Conservation (phyloP, 2,113 vertebrate species). For the Pseudorhombus dupliciocellatus region DNA sequence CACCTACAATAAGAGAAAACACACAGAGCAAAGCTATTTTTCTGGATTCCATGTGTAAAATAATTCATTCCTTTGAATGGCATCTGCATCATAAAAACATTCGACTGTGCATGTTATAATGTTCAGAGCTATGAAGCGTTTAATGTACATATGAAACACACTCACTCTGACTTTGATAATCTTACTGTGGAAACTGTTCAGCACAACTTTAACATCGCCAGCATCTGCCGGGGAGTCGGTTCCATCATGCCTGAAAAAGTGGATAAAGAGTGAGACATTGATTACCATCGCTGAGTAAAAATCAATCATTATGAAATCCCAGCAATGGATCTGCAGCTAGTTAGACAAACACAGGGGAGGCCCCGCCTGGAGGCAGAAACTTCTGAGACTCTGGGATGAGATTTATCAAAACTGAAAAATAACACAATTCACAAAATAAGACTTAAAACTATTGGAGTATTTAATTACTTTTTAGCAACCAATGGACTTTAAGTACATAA, state of each 20-base stretch:
- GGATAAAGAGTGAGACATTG: neutral
- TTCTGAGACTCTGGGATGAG: neutral
- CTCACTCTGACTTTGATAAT: conserved; percentile 94
- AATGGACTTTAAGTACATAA: neutral
- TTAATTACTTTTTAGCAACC: neutral
- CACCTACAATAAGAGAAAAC: conserved; percentile 67
- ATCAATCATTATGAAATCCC: conserved; percentile 8
- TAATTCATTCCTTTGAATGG: neutral
- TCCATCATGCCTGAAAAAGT: conserved; percentile 86
- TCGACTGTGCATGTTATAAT: neutral
- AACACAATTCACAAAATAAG: neutral
- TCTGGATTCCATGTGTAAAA: conserved; percentile 4
- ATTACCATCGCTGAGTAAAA: conserved; percentile 5
- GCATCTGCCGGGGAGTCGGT: conserved; percentile 86
- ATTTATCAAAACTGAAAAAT: neutral
- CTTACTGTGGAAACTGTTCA: conserved; percentile 95
- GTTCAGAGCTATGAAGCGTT: neutral
- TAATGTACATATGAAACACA: conserved; percentile 21
- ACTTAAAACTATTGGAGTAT: too few relatives aligned
- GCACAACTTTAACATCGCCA: conserved; percentile 84
- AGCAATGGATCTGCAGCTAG: neutral
- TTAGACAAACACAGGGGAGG: neutral
- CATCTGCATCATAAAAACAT: neutral
- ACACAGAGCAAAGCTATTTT: neutral
- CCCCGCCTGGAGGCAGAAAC: neutral